Conservation (phyloP, 2,888 invertebrate species). For the Plusia festucae region DNA sequence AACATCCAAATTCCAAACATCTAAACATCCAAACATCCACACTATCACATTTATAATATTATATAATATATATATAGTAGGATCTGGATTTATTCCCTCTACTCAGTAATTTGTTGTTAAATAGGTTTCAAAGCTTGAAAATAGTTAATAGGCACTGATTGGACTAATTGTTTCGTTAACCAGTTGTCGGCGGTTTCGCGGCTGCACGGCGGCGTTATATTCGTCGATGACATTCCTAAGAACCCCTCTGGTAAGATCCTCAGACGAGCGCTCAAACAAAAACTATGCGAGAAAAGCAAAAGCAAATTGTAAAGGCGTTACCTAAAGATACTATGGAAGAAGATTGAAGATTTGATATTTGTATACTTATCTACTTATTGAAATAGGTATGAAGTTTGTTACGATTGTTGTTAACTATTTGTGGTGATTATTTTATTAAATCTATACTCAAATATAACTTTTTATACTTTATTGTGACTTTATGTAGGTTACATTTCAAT, state of each 20-base stretch:
- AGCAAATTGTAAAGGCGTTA: conserved; percentile 65
- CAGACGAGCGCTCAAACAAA: conserved; percentile 81
- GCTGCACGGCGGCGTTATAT: conserved; percentile 92
- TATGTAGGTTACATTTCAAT: neutral
- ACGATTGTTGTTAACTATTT: neutral
- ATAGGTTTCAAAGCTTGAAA: too few relatives aligned
- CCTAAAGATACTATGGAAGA: neutral
- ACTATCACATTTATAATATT: too few relatives aligned
- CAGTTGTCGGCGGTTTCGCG: conserved; percentile 90
- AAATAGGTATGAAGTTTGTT: conserved; percentile 8
- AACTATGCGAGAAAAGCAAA: conserved; percentile 50
- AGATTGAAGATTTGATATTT: neutral
- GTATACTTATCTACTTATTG: neutral
- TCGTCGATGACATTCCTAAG: conserved; percentile 92
- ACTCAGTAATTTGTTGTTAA: too few relatives aligned
- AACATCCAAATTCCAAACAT: too few relatives aligned
- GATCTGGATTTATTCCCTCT: too few relatives aligned
- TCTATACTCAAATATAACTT: neutral
- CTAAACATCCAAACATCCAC: too few relatives aligned
- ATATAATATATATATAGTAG: too few relatives aligned
- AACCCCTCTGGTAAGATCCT: conserved; percentile 93
- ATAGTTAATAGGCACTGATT: too few relatives aligned
- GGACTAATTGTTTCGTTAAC: conserved; percentile 21
- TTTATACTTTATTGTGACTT: neutral
- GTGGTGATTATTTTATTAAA: neutral